Conservation (phyloP, 2,113 vertebrate genomes). For the Geothlypis trichas region DNA sequence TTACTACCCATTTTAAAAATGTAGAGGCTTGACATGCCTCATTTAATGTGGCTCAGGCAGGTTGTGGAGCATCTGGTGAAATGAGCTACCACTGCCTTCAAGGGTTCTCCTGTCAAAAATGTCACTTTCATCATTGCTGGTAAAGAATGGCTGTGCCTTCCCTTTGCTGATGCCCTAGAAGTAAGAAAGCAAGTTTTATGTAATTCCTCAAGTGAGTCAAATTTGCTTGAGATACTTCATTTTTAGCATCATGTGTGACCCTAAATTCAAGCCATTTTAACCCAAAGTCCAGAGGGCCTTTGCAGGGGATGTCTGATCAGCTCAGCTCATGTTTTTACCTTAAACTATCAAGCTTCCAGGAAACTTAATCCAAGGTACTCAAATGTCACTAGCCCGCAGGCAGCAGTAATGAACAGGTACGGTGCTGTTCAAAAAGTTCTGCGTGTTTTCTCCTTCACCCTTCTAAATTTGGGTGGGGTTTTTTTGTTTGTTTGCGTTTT, state of each 20-base stretch:
- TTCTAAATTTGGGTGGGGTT: neutral
- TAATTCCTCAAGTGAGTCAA: neutral
- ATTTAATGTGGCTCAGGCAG: neutral
- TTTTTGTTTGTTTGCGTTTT: neutral
- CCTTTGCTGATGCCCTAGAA: neutral
- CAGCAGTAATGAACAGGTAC: neutral
- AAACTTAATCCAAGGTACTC: conserved; percentile 29
- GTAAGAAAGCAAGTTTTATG: neutral
- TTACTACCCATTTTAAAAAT: neutral
- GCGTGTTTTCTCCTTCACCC: neutral
- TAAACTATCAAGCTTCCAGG: neutral
- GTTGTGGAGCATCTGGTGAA: accelerated
- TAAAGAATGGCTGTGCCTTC: neutral
- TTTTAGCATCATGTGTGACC: neutral
- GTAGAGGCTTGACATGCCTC: neutral
- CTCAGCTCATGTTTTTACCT: neutral
- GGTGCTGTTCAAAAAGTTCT: neutral
- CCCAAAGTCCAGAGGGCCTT: neutral
- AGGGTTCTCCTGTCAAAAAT: neutral
- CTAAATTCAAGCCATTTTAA: neutral
- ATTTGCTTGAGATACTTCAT: neutral
- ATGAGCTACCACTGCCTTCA: neutral
- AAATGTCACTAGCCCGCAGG: neutral
- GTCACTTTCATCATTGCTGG: neutral
- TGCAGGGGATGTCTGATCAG: neutral